Evolutionary conservation across 2,113 vertebrate genomes (phyloP).

Genomic region (Phrynocephalus versicolor): DNA sequence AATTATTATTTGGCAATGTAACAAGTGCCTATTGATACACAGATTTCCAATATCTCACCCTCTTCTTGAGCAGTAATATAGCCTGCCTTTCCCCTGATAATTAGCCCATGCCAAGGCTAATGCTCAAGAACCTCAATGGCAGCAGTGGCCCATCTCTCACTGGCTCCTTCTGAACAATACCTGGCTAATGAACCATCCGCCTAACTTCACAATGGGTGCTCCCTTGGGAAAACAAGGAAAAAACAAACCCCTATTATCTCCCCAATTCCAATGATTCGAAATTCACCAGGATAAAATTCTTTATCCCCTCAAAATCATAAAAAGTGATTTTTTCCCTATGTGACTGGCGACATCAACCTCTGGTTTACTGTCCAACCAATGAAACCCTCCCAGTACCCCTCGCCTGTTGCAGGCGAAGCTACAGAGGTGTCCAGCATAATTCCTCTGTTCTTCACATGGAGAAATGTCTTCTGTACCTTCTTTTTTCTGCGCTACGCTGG

Average conservation of each 20-base stretch:
- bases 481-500: not conserved
- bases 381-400: too few relatives aligned
- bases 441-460: not conserved
- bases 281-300: not conserved
- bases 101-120: not conserved
- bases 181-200: not conserved
- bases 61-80: not conserved
- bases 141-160: not conserved
- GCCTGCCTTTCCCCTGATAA: not conserved
- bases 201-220: too few relatives aligned
- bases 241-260: not conserved
- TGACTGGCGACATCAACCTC: too few relatives aligned
- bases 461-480: not conserved
- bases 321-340: not conserved
- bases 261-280: not conserved
- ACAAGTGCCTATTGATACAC: not conserved
- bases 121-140: not conserved
- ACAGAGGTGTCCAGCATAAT: not conserved
- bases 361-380: not conserved
- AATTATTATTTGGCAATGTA: not conserved
- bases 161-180: constrained; percentile 12
- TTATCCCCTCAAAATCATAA: not conserved
- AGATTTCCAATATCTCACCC: not conserved
- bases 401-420: not conserved
- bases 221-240: not conserved